Percentiles rank a stretch among this genome's conserved stretches.
Evolutionary conservation across 2,797 vertebrate genomes (phyloP).

Genomic region (Phalloptychus januarius): DNA sequence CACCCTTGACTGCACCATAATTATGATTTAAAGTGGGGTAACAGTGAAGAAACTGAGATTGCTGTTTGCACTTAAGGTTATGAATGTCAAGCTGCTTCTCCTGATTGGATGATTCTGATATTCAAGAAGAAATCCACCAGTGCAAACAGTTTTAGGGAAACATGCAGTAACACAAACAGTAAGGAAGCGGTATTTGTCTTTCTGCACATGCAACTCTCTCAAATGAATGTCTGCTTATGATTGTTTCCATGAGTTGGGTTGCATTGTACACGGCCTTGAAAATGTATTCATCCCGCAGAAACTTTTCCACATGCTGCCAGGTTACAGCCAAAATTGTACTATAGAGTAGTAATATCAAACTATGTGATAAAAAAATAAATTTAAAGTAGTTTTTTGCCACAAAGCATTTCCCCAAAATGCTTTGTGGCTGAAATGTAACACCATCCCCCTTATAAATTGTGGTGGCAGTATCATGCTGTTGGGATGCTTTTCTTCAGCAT

Average conservation of each 20-base stretch:
- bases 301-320: background rate
- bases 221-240: background rate
- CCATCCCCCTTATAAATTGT: background rate
- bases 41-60: slow-evolving; percentile 59
- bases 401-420: no score
- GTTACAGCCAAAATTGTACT: background rate
- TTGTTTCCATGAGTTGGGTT: background rate
- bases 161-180: slow-evolving; percentile 16
- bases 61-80: slow-evolving; percentile 60
- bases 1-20: slow-evolving; percentile 72
- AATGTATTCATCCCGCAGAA: background rate
- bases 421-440: background rate
- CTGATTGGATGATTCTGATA: slow-evolving; percentile 64
- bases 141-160: slow-evolving; percentile 5
- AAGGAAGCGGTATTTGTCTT: slow-evolving; percentile 16
- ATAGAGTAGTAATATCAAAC: background rate
- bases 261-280: background rate
- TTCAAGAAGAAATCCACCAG: slow-evolving; percentile 33
- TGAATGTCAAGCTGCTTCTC: slow-evolving; percentile 37
- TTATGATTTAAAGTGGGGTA: slow-evolving; percentile 73
- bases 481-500: background rate
- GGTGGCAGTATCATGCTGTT: background rate
- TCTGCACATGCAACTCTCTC: slow-evolving; percentile 12
- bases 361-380: background rate
- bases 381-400: background rate